phyloP scores from a whole-genome alignment of 2,888 invertebrate genomes.

The Volucella zonaria region DNA sequence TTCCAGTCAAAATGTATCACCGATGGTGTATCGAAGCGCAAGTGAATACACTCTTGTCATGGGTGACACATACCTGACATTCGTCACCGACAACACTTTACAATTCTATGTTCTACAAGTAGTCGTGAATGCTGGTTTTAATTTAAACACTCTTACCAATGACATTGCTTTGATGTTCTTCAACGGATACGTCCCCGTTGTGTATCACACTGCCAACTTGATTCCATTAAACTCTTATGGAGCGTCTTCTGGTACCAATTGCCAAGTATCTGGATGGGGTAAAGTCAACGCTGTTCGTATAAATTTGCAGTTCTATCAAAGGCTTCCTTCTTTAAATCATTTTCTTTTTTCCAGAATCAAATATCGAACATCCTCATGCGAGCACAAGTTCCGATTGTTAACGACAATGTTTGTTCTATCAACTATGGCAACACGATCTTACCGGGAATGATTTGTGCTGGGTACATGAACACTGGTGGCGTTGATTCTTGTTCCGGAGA shows the following conservation, averaged over 20 bases:
- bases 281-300: slow-evolving; percentile 74
- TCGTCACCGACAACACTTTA: slow-evolving; percentile 52
- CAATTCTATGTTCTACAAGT: slow-evolving; percentile 76
- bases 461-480: slow-evolving; percentile 75
- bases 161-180: slow-evolving; percentile 79
- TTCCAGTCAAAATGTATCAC: slow-evolving; percentile 55
- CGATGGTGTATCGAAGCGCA: slow-evolving; percentile 73
- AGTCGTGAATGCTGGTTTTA: slow-evolving; percentile 74
- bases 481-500: slow-evolving; percentile 80
- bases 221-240: slow-evolving; percentile 70
- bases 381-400: slow-evolving; percentile 75
- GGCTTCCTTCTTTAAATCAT: not conserved
- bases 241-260: slow-evolving; percentile 56
- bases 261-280: slow-evolving; percentile 79
- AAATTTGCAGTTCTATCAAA: not conserved
- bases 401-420: slow-evolving; percentile 60
- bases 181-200: slow-evolving; percentile 76
- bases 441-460: slow-evolving; percentile 77
- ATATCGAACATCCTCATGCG: slow-evolving; percentile 71
- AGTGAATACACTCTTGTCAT: slow-evolving; percentile 76
- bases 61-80: slow-evolving; percentile 75
- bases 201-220: slow-evolving; percentile 62
- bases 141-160: slow-evolving; percentile 61
- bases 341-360: slow-evolving; percentile 46
- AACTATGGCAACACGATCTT: slow-evolving; percentile 74